These are phyloP conservation scores for Podargus strigoides DNA, from an alignment of 2,797 vertebrate species.

Conservation along the genomic window DNA sequence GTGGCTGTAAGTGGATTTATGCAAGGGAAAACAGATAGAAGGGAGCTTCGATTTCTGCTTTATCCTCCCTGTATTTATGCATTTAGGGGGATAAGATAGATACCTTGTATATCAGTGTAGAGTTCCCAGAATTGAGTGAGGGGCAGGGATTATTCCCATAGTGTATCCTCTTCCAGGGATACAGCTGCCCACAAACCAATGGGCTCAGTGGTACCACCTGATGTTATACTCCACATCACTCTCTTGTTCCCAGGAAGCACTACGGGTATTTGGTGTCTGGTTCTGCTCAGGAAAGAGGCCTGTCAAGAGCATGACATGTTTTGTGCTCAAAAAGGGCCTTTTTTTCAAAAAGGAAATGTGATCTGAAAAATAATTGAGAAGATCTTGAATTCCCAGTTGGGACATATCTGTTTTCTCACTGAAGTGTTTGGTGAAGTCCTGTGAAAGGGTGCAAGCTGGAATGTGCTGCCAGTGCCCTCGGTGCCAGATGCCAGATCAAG, in stretches of 20 bases:
- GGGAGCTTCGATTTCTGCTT: background rate
- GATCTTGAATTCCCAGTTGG: background rate
- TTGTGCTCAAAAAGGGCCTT: background rate
- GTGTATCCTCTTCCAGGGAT: background rate
- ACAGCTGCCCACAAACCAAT: background rate
- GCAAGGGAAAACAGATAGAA: background rate
- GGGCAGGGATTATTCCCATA: background rate
- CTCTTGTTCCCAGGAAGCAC: background rate
- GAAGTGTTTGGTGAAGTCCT: background rate
- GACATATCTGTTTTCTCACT: background rate
- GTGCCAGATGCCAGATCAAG: background rate
- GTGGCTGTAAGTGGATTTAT: background rate
- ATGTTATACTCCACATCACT: background rate
- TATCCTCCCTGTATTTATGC: background rate
- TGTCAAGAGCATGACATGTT: background rate
- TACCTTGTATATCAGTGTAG: background rate
- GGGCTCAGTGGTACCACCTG: background rate
- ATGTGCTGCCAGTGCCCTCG: rapidly evolving
- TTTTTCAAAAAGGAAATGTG: background rate
- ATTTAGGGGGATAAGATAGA: background rate
- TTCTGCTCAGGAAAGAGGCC: background rate
- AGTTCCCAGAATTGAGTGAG: rapidly evolving
- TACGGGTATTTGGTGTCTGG: background rate
- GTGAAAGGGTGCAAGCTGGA: background rate
- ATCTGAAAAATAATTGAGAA: background rate